A percentile compares a stretch with the other conserved stretches of the same genome.
phyloP scores from a whole-genome alignment of 2,797 vertebrate species.

The Rhinogobio ventralis region DNA sequence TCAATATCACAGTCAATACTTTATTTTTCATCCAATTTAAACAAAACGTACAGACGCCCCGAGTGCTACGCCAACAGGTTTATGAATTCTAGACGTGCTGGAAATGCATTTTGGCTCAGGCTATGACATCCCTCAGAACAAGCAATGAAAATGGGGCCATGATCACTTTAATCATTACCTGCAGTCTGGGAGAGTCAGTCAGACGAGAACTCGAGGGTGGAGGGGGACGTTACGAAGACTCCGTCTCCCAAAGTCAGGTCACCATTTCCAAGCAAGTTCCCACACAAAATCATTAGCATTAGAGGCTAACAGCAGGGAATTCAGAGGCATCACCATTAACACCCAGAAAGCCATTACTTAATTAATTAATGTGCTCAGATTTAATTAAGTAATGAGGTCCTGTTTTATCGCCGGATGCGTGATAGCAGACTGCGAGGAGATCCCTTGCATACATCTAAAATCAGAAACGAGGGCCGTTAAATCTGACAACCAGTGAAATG shows the following conservation, averaged over 20 bases:
- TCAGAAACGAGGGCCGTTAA: constrained; percentile 44
- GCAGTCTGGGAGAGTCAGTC: constrained; percentile 23
- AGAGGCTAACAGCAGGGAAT: constrained; percentile 28
- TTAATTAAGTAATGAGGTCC: constrained; percentile 60
- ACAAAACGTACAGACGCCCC: constrained; percentile 46
- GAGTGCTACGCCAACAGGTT: constrained; percentile 42
- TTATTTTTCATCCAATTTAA: constrained; percentile 63
- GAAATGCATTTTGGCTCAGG: constrained; percentile 46
- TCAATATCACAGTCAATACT: constrained; percentile 62
- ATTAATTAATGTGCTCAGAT: constrained; percentile 57
- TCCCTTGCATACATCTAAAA: constrained; percentile 49
- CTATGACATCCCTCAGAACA: constrained; percentile 38
- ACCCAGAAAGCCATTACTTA: constrained; percentile 51
- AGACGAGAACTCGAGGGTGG: background rate
- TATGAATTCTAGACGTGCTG: constrained; percentile 54
- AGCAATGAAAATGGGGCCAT: constrained; percentile 43
- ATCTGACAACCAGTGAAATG: constrained; percentile 56
- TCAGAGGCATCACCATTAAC: constrained; percentile 40
- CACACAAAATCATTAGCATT: constrained; percentile 29
- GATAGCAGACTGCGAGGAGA: constrained; percentile 28
- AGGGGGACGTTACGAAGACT: background rate
- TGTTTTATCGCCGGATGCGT: constrained; percentile 46
- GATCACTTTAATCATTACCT: constrained; percentile 53
- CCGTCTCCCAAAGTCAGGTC: constrained; percentile 16
- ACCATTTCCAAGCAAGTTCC: constrained; percentile 16